Percentiles rank a stretch among this genome's conserved stretches.
Conservation (phyloP, 2,888 invertebrate genomes). For the Phania funesta region DNA sequence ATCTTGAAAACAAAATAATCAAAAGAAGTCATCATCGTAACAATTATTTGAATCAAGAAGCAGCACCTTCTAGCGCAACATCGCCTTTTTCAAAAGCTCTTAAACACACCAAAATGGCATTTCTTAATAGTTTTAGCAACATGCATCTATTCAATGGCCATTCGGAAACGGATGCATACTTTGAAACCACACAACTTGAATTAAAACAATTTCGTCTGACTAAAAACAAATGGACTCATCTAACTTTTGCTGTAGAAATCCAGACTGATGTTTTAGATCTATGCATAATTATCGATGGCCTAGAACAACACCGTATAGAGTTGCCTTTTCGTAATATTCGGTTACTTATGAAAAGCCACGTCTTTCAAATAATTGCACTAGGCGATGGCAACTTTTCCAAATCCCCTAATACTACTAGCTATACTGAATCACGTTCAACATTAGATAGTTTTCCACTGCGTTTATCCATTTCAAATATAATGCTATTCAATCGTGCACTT, state of each 20-base stretch:
- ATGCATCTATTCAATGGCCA: slow-evolving; percentile 78
- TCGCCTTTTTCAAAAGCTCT: slow-evolving; percentile 76
- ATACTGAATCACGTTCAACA: slow-evolving; percentile 75
- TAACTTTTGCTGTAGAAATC: slow-evolving; percentile 75
- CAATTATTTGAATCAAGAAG: slow-evolving; percentile 28
- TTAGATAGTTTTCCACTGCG: slow-evolving; percentile 73
- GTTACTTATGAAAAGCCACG: slow-evolving; percentile 72
- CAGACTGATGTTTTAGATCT: slow-evolving; percentile 74
- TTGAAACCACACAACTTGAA: slow-evolving; percentile 74
- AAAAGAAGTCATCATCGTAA: slow-evolving; percentile 53
- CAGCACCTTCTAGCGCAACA: background rate
- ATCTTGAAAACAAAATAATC: slow-evolving; percentile 41
- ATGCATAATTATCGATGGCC: slow-evolving; percentile 75
- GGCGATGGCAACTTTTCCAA: slow-evolving; percentile 73
- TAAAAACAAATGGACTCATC: slow-evolving; percentile 78
- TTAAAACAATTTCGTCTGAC: slow-evolving; percentile 74
- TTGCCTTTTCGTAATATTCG: slow-evolving; percentile 76
- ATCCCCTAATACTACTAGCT: slow-evolving; percentile 63
- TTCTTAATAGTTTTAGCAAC: slow-evolving; percentile 77
- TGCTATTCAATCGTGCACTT: slow-evolving; percentile 77
- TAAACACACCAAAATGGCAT: slow-evolving; percentile 76
- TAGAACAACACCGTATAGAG: slow-evolving; percentile 74
- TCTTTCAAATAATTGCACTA: slow-evolving; percentile 76
- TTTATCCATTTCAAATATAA: slow-evolving; percentile 77
- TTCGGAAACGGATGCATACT: slow-evolving; percentile 70